These are phyloP conservation scores for Pheosia tremula DNA, from an alignment of 2,888 invertebrate species.

Conservation along the genomic window DNA sequence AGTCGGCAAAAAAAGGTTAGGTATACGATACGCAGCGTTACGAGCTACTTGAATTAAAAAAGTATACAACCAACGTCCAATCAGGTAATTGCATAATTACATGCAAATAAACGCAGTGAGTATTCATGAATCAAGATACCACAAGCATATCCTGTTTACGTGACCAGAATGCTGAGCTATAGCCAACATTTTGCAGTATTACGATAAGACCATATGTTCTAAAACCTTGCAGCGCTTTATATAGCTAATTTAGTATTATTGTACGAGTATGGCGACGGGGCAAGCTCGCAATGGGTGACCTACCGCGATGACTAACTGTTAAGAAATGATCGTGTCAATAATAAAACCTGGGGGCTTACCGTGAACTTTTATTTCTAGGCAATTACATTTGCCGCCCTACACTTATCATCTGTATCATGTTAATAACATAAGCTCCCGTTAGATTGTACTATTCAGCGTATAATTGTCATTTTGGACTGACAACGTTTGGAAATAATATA, in stretches of 20 bases:
- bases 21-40: no score
- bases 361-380: no score
- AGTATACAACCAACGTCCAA: background rate
- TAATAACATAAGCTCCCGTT: no score
- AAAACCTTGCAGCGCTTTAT: slow-evolving; percentile 47
- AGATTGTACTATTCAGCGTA: no score
- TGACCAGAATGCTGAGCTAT: background rate
- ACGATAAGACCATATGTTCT: slow-evolving; percentile 44
- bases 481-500: no score
- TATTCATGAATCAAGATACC: slow-evolving; percentile 1
- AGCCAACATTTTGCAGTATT: slow-evolving; percentile 1
- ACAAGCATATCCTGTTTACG: slow-evolving; percentile 2
- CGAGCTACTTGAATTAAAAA: no score
- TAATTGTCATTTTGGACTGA: no score
- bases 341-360: slow-evolving; percentile 1
- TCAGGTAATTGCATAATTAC: background rate
- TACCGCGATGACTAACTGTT: slow-evolving; percentile 26
- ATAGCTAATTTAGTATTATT: slow-evolving; percentile 48
- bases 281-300: slow-evolving; percentile 17
- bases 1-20: no score
- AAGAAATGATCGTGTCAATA: background rate
- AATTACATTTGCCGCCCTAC: no score
- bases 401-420: no score
- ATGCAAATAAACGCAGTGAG: background rate
- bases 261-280: slow-evolving; percentile 35